Evolutionary conservation across 2,888 invertebrate species (phyloP).

Genomic region (Dryococelus australis): DNA sequence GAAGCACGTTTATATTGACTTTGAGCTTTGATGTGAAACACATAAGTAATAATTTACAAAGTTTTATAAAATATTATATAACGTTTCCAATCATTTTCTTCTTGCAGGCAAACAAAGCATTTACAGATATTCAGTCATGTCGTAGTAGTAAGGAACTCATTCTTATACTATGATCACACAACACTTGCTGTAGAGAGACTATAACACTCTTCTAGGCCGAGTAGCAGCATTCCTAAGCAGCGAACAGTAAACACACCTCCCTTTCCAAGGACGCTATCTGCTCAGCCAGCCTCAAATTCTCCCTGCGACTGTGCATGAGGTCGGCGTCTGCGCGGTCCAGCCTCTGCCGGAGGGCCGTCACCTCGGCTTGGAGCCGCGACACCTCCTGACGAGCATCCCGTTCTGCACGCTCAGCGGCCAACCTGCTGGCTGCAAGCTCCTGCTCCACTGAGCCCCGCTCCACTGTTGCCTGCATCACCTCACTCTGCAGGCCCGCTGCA

Average conservation of each 20-base stretch:
- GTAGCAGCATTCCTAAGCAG: too few species aligned
- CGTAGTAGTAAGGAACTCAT: too few species aligned
- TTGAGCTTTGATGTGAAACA: too few species aligned
- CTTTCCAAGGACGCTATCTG: constrained; percentile 81
- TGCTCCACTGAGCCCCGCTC: constrained; percentile 83
- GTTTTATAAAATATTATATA: too few species aligned
- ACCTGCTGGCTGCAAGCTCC: constrained; percentile 75
- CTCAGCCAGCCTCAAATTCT: constrained; percentile 79
- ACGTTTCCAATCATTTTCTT: too few species aligned
- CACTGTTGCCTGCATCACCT: constrained; percentile 76
- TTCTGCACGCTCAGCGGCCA: constrained; percentile 71
- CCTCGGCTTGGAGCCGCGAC: constrained; percentile 76
- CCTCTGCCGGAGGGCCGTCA: constrained; percentile 75
- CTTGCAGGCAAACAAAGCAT: too few species aligned
- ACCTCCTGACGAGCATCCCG: constrained; percentile 79
- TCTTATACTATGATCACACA: too few species aligned
- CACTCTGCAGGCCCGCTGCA: constrained; percentile 76
- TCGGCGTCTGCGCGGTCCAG: constrained; percentile 83
- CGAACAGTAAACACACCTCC: constrained; percentile 65
- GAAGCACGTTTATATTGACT: too few species aligned
- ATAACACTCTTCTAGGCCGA: too few species aligned
- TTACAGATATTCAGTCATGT: too few species aligned
- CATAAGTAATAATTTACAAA: too few species aligned
- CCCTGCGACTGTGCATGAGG: constrained; percentile 78
- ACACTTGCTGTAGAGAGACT: too few species aligned